Evolutionary conservation across 2,797 vertebrate species (phyloP).

Genomic region (Typhlichthys eigenmanni): DNA sequence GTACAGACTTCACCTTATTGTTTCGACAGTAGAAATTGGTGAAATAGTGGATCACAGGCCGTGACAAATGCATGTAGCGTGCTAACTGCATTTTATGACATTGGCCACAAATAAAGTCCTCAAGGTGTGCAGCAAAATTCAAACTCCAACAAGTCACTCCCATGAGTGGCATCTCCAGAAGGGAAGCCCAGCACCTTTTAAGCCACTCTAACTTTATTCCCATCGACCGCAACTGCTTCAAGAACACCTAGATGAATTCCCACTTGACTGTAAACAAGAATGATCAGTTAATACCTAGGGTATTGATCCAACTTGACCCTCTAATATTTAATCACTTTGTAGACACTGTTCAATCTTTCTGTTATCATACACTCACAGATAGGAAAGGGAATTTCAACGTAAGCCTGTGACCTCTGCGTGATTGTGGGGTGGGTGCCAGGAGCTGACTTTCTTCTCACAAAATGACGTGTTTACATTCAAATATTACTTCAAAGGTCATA

Average conservation of each 20-base stretch:
- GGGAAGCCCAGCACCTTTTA: constrained; percentile 47
- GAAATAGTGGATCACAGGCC: no score
- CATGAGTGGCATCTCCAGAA: constrained; percentile 44
- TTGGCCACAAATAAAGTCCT: constrained; percentile 17
- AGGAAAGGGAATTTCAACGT: constrained; percentile 20
- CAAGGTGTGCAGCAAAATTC: constrained; percentile 17
- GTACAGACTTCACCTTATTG: not conserved
- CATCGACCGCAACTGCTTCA: constrained; percentile 58
- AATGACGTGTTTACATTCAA: constrained; percentile 36
- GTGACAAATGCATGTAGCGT: constrained; percentile 30
- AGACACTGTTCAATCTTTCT: constrained; percentile 55
- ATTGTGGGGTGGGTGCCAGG: not conserved
- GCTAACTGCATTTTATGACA: constrained; percentile 26
- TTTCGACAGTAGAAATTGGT: no score
- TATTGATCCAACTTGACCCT: constrained; percentile 60
- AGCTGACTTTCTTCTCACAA: not conserved
- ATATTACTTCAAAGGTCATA: constrained; percentile 48
- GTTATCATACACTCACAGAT: constrained; percentile 49
- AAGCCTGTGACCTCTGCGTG: constrained; percentile 11
- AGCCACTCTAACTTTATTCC: constrained; percentile 59
- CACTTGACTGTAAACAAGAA: constrained; percentile 63
- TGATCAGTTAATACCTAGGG: constrained; percentile 62
- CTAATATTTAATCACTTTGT: constrained; percentile 44
- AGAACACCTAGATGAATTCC: constrained; percentile 48
- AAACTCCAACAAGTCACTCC: constrained; percentile 26